These are phyloP conservation scores for Diachasmimorpha longicaudata DNA, from an alignment of 1,140 invertebrate species.

Conservation along the genomic window DNA sequence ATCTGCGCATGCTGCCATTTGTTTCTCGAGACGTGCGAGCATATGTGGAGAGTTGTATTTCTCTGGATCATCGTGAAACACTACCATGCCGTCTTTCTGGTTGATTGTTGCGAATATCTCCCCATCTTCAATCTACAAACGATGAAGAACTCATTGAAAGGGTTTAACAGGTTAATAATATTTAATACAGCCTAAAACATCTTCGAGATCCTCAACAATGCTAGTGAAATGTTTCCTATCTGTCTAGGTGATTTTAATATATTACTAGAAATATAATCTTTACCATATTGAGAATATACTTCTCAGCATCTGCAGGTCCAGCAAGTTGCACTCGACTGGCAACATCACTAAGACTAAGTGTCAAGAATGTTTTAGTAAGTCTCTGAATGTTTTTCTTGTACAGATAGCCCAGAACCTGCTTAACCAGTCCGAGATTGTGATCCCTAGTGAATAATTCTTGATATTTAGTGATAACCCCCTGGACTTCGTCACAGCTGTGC, in stretches of 20 bases:
- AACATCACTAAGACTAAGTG: constrained; percentile 91
- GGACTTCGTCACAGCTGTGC: constrained; percentile 77
- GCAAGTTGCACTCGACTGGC: constrained; percentile 87
- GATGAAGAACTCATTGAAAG: constrained; percentile 35
- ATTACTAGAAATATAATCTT: no score
- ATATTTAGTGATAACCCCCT: constrained; percentile 76
- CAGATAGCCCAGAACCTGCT: constrained; percentile 85
- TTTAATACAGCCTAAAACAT: no score
- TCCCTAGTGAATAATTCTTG: constrained; percentile 84
- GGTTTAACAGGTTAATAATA: no score
- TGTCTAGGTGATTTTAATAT: no score
- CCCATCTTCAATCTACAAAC: constrained; percentile 88
- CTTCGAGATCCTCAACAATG: no score
- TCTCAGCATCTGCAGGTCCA: constrained; percentile 86
- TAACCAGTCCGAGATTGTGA: constrained; percentile 80
- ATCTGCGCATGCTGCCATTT: constrained; percentile 87
- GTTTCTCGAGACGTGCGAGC: constrained; percentile 83
- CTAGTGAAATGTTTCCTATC: no score
- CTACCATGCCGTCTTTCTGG: constrained; percentile 97
- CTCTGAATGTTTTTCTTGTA: constrained; percentile 97
- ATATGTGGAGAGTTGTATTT: constrained; percentile 91
- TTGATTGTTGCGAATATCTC: constrained; percentile 98
- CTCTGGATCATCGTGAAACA: constrained; percentile 95
- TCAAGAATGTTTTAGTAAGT: constrained; percentile 96
- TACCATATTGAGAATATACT: constrained; percentile 95